These are phyloP conservation scores for Noctua janthina DNA, from an alignment of 2,888 invertebrate genomes.

Conservation along the genomic window DNA sequence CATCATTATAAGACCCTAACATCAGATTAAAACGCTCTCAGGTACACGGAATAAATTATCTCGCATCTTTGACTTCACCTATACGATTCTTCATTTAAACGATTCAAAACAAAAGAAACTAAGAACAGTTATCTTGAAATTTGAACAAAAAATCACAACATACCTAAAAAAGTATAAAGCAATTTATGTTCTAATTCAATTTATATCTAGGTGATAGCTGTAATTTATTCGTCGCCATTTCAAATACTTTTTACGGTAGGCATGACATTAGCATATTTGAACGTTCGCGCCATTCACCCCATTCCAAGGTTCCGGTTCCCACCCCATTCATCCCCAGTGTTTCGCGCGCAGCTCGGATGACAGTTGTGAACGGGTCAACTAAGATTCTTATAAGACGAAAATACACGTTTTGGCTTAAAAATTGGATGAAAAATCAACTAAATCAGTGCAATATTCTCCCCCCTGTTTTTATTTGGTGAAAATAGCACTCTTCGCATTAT, in stretches of 20 bases:
- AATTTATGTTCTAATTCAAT: background rate
- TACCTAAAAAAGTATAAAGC: background rate
- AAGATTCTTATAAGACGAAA: conserved; percentile 46
- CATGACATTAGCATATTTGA: conserved; percentile 19
- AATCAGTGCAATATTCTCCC: conserved; percentile 16
- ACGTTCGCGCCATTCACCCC: conserved; percentile 38
- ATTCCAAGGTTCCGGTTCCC: conserved; percentile 18
- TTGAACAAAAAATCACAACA: background rate
- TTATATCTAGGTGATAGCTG: background rate
- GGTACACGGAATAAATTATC: conserved; percentile 6
- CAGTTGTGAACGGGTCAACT: conserved; percentile 40
- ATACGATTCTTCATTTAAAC: background rate
- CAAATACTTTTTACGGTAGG: background rate
- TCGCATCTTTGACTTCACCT: background rate
- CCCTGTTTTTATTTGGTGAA: conserved; percentile 2
- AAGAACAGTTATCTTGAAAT: background rate
- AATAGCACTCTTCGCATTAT: background rate
- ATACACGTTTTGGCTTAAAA: background rate
- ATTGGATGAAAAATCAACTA: conserved; percentile 10
- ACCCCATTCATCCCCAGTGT: conserved; percentile 25
- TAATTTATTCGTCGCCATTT: background rate
- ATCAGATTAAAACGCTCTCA: background rate
- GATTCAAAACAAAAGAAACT: background rate
- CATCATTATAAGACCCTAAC: background rate
- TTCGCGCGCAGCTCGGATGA: conserved; percentile 54